Evolutionary conservation across 2,797 vertebrate genomes (phyloP), one percentile per base, ranked within the genome.

Genomic region (Brachyrhaphis roseni): DNA sequence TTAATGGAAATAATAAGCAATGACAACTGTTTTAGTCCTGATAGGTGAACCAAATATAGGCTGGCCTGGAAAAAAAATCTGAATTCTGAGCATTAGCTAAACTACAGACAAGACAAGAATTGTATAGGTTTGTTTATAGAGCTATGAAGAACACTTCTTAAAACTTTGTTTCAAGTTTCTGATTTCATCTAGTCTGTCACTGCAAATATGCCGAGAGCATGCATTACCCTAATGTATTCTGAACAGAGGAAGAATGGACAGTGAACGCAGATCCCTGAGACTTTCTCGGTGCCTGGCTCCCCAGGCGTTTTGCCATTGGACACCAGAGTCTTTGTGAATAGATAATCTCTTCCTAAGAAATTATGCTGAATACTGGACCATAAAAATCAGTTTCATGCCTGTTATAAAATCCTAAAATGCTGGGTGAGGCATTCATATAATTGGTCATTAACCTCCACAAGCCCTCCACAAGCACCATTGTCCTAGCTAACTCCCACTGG

Each of bases 371-470:
- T 91, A 88, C 88, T 92, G 91, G 90, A 94, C 91, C 94, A 94
- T 95, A 93, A 94, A 71, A 94, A 94, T 94, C 90, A 83, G 91
- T 92, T 94, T 93, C 94, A 94, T 92, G 94, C 93, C 91, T 76
- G 88, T 95, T 94, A 92, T 94, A 94, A 95, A 95, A 93, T 88
- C 90, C 90, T 92, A 93, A 94, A 95, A 94, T 91, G 94, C 93
- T 94, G 94, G 92, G 90, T 91, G 91, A 93, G 91, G 92, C 93
- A 92, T 92, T 93, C 89, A 79, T 93, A 93, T 93, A 95, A 94
- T 94, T 94, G 94, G 90, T 95, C 94, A 95, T 95, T 95, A 95
- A 95, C 93, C 94, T 95, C 91, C 90, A 92, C 74, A 73, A 90
- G 90, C 88, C 92, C 91, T 92, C 86, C 87, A 89, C 81, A 90